Base-by-base conservation (phyloP, 2,113 vertebrate species). In the Odontesthes bonariensis region DNA sequence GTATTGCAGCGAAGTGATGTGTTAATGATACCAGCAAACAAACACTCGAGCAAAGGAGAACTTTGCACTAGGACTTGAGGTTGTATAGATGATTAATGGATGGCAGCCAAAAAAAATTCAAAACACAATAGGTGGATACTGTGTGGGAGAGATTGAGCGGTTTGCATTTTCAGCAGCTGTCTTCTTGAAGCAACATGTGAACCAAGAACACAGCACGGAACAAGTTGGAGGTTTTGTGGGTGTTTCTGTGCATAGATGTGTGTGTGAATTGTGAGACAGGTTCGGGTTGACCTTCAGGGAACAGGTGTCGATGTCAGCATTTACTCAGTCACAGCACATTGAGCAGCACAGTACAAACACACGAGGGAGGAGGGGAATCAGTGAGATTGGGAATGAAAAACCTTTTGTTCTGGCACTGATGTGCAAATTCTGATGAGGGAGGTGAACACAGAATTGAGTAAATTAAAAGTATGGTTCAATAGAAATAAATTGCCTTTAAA, bases 281-380 rank as follows among this genome's bases (percentile, higher is more conserved):
- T 56, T 80, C 69, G 47, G 65, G 63, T 6, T 88, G 88, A 92
- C 89, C 93, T 93, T 90, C 75, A 54, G 70, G 83, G 89, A 90
- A 81, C 86, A 90, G 89, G 90, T 90, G 87, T 85, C 86, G 78
- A 79, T 90, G 86, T 89, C 86, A 83, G 82, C 74, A 72, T 90
- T 92, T 87, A 91, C 86, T 84, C 69, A 68, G 85, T 83, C 90
- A 87, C 60, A 65, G 81, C 78, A 70, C 77, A 90, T 82, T 84
- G 77, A 91, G 82, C 90, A 87, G 72, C 62, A 77, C 59, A 62
- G 73, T 83, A 57, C 82, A 89, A 89, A 92, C 84, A 86, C 85
- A 65, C 76, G 0, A 35, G 27, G 54, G 68, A 73, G 71, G 75
- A 33, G 56, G 51, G 57, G n/a, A 68, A 35, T 38, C 31, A 27